These are phyloP conservation scores for Rhinella marina DNA, from an alignment of 2,797 vertebrate genomes.

Conservation along the genomic window DNA sequence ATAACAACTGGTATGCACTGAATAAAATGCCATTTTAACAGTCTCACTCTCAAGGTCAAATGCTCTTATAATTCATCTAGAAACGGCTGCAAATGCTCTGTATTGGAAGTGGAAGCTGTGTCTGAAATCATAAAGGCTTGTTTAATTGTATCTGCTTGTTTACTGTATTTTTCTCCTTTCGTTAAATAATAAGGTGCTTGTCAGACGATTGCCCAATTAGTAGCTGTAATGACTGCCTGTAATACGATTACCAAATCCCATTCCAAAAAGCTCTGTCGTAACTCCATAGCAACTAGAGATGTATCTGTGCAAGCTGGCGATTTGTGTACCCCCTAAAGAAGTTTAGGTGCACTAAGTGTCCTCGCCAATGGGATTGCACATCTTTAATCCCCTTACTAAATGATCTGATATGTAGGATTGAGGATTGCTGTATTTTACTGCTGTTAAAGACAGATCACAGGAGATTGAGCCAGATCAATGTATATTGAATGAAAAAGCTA, in stretches of 20 bases:
- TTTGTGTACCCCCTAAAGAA: slow-evolving; percentile 62
- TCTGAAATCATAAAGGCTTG: slow-evolving; percentile 65
- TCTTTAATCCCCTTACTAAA: slow-evolving; percentile 20
- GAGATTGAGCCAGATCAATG: slow-evolving; percentile 16
- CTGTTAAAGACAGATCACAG: slow-evolving; percentile 27
- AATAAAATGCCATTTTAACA: background rate
- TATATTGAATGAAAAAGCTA: slow-evolving; percentile 4
- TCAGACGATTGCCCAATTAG: slow-evolving; percentile 68
- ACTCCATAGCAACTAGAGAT: slow-evolving; percentile 69
- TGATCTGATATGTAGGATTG: background rate
- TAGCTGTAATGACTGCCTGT: slow-evolving; percentile 65
- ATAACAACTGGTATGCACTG: background rate
- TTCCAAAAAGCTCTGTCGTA: slow-evolving; percentile 59
- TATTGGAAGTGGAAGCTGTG: slow-evolving; percentile 34
- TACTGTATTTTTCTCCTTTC: slow-evolving; percentile 66
- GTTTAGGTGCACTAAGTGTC: slow-evolving; percentile 67
- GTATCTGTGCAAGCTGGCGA: slow-evolving; percentile 67
- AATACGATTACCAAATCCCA: slow-evolving; percentile 62
- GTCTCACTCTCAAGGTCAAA: slow-evolving; percentile 9
- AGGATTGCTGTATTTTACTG: background rate
- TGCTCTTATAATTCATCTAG: slow-evolving; percentile 13
- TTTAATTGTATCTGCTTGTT: slow-evolving; percentile 69
- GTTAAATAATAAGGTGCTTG: slow-evolving; percentile 70
- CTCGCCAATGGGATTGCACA: slow-evolving; percentile 69
- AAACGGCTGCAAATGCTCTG: slow-evolving; percentile 28